Conservation (phyloP, 2,888 invertebrate genomes). For the Podabrus alpinus region DNA sequence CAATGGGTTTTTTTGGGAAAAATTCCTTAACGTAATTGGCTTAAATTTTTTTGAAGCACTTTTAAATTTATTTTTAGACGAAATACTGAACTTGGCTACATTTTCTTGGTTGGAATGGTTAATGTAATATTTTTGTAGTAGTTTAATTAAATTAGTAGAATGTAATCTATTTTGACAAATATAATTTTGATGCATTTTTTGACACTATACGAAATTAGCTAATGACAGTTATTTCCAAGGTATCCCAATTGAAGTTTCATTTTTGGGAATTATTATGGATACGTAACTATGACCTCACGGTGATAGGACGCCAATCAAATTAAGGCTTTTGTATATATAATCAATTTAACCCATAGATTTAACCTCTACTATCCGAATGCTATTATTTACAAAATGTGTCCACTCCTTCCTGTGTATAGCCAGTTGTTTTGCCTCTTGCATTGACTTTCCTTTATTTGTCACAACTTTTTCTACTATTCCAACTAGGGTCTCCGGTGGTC, state of each 20-base stretch:
- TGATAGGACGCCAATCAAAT: too few species aligned
- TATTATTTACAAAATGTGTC: too few species aligned
- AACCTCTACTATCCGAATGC: too few species aligned
- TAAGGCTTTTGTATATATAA: too few species aligned
- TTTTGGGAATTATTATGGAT: not conserved
- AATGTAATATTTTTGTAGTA: not conserved
- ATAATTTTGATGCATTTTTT: slow-evolving; percentile 12
- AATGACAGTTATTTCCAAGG: not conserved
- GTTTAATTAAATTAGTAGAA: not conserved
- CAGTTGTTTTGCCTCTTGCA: too few species aligned
- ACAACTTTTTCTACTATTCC: too few species aligned
- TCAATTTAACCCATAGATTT: too few species aligned
- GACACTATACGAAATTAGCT: not conserved
- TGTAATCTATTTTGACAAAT: slow-evolving; percentile 2
- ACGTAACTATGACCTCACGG: too few species aligned
- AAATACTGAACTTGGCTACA: not conserved
- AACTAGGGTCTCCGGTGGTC: too few species aligned
- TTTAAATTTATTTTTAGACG: not conserved
- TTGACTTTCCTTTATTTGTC: too few species aligned
- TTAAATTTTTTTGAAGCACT: not conserved
- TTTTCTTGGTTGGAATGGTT: not conserved
- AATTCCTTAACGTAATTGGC: not conserved
- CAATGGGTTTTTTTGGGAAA: not conserved
- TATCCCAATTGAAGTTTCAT: not conserved
- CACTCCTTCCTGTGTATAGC: too few species aligned